phyloP scores from a whole-genome alignment of 1,140 invertebrate genomes.

The Drosophila insularis region DNA sequence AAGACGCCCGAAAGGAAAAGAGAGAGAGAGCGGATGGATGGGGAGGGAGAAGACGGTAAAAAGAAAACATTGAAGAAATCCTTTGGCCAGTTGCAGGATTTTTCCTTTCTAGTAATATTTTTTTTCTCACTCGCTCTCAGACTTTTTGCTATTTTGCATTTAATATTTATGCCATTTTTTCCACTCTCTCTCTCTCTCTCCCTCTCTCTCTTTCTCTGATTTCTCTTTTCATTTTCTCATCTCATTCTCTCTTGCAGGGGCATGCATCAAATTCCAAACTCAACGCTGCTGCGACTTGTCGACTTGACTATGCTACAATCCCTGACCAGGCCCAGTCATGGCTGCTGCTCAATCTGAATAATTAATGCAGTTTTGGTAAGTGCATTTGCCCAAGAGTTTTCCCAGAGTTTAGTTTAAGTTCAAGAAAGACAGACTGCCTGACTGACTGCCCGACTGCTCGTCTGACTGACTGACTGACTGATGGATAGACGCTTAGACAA shows the following conservation, averaged over 20 bases:
- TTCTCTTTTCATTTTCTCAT: slow-evolving; percentile 12
- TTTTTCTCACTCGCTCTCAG: not conserved
- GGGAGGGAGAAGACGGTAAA: not conserved
- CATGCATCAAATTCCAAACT: slow-evolving; percentile 68
- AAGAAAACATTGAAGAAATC: slow-evolving; percentile 20
- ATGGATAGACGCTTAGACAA: not conserved
- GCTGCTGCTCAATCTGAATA: slow-evolving; percentile 65
- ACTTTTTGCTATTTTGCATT: slow-evolving; percentile 71
- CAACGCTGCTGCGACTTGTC: slow-evolving; percentile 65
- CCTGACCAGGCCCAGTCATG: slow-evolving; percentile 59
- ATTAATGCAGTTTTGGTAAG: slow-evolving; percentile 80
- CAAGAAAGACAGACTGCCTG: not conserved
- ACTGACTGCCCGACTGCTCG: not conserved
- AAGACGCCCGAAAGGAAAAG: not conserved
- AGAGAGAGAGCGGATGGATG: not conserved
- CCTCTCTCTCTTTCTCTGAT: not conserved
- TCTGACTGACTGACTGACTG: not conserved
- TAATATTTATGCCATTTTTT: slow-evolving; percentile 72
- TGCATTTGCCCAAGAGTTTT: slow-evolving; percentile 70
- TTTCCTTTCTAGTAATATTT: slow-evolving; percentile 37
- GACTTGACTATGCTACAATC: slow-evolving; percentile 67
- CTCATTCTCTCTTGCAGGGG: slow-evolving; percentile 51
- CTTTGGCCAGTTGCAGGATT: slow-evolving; percentile 60
- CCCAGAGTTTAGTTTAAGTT: slow-evolving; percentile 9
- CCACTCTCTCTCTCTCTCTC: slow-evolving; percentile 43